Evolutionary conservation across 2,113 vertebrate species (phyloP).

Genomic region (Genyomyrus donnyi): DNA sequence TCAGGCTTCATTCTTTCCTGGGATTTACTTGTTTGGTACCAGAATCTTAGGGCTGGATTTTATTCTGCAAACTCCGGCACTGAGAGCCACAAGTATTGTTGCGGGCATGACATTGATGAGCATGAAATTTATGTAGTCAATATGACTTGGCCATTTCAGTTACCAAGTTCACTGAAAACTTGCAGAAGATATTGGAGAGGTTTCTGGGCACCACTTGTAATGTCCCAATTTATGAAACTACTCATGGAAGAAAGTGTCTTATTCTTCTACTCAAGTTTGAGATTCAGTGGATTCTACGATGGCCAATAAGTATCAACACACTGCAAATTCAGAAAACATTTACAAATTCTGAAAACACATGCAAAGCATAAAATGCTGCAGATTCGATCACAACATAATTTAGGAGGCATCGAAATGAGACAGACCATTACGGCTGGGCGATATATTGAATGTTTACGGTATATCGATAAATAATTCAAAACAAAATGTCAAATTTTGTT

Average conservation of each 20-base stretch:
- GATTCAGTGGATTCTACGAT: not conserved
- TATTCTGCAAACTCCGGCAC: not conserved
- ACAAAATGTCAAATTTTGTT: no score
- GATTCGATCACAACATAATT: no score
- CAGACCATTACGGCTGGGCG: not conserved
- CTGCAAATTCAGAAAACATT: not conserved
- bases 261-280: not conserved
- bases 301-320: not conserved
- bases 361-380: not conserved
- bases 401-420: not conserved
- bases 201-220: not conserved
- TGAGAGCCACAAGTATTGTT: not conserved
- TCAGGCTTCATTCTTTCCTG: not conserved
- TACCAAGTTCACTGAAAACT: not conserved
- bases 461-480: no score
- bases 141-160: not conserved
- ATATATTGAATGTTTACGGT: no score
- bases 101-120: not conserved
- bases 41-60: not conserved
- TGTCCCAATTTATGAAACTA: not conserved
- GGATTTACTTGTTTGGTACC: not conserved
- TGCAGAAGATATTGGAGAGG: not conserved
- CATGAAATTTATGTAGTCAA: not conserved
- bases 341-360: not conserved
- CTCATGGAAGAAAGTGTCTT: not conserved